A percentile compares a stretch with the other conserved stretches of the same genome.
These are phyloP conservation scores for Eurystomus gularis DNA, from an alignment of 2,113 vertebrate species.

Conservation along the genomic window DNA sequence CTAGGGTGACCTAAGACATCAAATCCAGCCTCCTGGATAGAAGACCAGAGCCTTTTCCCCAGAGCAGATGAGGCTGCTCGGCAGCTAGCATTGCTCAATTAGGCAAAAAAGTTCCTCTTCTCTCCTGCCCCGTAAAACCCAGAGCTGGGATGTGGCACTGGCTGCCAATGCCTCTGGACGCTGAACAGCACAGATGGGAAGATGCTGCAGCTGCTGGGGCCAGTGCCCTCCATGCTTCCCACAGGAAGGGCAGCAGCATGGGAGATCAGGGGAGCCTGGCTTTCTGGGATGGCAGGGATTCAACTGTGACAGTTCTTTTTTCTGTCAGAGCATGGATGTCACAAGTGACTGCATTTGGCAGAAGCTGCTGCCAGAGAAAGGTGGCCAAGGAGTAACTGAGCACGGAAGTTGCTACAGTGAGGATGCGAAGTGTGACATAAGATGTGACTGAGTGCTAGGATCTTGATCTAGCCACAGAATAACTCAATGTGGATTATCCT, in stretches of 20 bases:
- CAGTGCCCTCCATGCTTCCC: not conserved
- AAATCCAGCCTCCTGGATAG: not conserved
- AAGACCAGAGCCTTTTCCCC: not conserved
- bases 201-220: not conserved
- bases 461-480: not conserved
- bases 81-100: not conserved
- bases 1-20: not conserved
- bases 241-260: fast-evolving
- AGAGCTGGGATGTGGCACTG: not conserved
- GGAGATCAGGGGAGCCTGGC: not conserved
- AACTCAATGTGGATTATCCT: not conserved
- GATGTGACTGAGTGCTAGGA: not conserved
- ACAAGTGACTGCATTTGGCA: not conserved
- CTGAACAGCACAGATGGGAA: not conserved
- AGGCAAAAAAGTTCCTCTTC: not conserved
- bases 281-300: not conserved
- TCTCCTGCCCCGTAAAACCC: not conserved
- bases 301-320: not conserved
- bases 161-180: not conserved
- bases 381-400: not conserved
- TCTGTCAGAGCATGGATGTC: not conserved
- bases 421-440: not conserved
- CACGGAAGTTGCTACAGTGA: not conserved
- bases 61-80: not conserved
- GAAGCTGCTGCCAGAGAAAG: not conserved